Evolutionary conservation across 2,113 vertebrate genomes (phyloP).

Genomic region (Corythaeola cristata): DNA sequence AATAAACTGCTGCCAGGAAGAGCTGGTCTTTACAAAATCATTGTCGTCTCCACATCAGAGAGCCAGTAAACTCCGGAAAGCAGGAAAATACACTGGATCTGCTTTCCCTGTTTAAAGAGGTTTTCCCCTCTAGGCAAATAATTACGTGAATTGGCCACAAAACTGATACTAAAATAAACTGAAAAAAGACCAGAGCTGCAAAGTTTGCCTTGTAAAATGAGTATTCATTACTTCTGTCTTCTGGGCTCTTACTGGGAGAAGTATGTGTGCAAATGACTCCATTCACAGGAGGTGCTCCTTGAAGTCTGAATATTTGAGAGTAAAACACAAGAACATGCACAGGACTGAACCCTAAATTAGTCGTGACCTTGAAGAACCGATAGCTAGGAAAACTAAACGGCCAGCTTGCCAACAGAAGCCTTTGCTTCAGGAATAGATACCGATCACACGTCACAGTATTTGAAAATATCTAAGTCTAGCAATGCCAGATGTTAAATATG

Average conservation of each 20-base stretch:
- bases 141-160: neutral
- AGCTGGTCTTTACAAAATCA: slow-evolving; percentile 11
- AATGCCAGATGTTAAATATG: neutral
- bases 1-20: neutral
- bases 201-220: slow-evolving; percentile 23
- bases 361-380: neutral
- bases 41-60: neutral
- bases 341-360: neutral
- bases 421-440: neutral
- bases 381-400: neutral
- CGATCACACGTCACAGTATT: neutral
- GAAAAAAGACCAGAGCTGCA: neutral
- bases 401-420: neutral
- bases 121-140: slow-evolving; percentile 2
- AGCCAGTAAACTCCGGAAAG: neutral
- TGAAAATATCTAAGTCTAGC: neutral
- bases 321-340: neutral
- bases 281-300: neutral
- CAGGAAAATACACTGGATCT: neutral
- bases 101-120: neutral
- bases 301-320: neutral
- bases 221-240: neutral
- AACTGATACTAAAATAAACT: slow-evolving; percentile 25
- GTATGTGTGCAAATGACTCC: neutral
- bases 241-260: neutral